A percentile compares a stretch with the other conserved stretches of the same genome.
These are phyloP conservation scores for Campoletis raptor DNA, from an alignment of 2,888 invertebrate species.

Conservation along the genomic window DNA sequence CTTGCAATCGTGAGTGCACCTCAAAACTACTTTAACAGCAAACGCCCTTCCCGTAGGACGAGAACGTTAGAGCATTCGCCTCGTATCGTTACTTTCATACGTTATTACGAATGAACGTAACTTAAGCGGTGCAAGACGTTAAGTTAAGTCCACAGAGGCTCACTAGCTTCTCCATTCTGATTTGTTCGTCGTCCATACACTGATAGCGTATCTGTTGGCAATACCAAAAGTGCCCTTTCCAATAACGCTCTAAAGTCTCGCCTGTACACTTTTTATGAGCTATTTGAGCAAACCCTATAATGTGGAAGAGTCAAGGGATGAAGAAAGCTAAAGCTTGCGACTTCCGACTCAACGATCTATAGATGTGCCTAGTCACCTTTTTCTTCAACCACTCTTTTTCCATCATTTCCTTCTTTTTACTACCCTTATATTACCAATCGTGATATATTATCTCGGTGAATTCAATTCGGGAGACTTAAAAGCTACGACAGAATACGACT, in stretches of 20 bases:
- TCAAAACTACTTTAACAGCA: conserved; percentile 49
- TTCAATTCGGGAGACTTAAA: conserved; percentile 17
- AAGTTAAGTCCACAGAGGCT: conserved; percentile 34
- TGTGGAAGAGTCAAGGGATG: conserved; percentile 1
- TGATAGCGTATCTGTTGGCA: conserved; percentile 54
- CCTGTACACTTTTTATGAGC: conserved; percentile 53
- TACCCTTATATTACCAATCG: conserved; percentile 21
- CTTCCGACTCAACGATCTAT: conserved; percentile 15
- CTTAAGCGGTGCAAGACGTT: conserved; percentile 43
- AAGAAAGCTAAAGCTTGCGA: conserved; percentile 8
- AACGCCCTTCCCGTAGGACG: conserved; percentile 25
- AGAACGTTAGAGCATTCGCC: conserved; percentile 47
- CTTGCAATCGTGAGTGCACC: conserved; percentile 36
- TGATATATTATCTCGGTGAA: neutral
- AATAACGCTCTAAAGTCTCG: conserved; percentile 26
- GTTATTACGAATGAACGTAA: conserved; percentile 32
- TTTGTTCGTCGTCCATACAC: conserved; percentile 32
- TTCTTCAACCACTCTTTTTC: conserved; percentile 30
- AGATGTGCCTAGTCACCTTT: neutral
- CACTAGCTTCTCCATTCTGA: conserved; percentile 16
- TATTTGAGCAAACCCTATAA: conserved; percentile 7
- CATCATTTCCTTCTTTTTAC: conserved; percentile 22
- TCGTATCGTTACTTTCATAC: conserved; percentile 28
- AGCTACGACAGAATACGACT: conserved; percentile 16
- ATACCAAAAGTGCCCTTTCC: conserved; percentile 44